Percentiles rank a stretch among this genome's conserved stretches.
These are phyloP conservation scores for Gallirallus australis DNA, from an alignment of 2,797 vertebrate species.

Conservation along the genomic window DNA sequence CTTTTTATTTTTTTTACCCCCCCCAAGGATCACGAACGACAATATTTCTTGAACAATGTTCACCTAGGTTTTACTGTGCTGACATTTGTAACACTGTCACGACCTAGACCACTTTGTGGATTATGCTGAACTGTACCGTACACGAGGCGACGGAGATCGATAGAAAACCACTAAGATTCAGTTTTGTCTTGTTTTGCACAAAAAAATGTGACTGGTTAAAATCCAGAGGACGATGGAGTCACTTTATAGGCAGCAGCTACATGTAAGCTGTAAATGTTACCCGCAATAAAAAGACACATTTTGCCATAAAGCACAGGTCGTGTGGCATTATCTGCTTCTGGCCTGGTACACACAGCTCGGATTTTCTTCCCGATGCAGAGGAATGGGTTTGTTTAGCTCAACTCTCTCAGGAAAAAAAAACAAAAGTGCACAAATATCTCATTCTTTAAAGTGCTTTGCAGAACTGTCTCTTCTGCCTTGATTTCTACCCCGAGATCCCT, in stretches of 20 bases:
- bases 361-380: conserved; percentile 59
- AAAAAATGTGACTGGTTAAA: conserved; percentile 62
- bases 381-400: conserved; percentile 41
- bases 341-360: conserved; percentile 59
- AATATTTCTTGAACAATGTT: conserved; percentile 69
- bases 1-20: conserved; percentile 58
- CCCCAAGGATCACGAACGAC: conserved; percentile 75
- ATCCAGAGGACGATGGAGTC: conserved; percentile 66
- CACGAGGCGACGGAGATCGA: conserved; percentile 82
- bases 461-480: conserved; percentile 16
- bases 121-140: conserved; percentile 83
- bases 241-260: conserved; percentile 75
- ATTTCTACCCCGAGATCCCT: not conserved
- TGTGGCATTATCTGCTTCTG: conserved; percentile 75
- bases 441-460: conserved; percentile 63
- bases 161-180: conserved; percentile 82
- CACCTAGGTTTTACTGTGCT: conserved; percentile 65
- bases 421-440: not conserved
- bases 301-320: conserved; percentile 72
- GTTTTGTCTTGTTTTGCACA: not conserved
- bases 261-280: conserved; percentile 79
- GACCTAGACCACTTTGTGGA: conserved; percentile 74
- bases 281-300: conserved; percentile 71
- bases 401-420: not conserved
- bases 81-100: conserved; percentile 72